A percentile compares a stretch with the other conserved stretches of the same genome.
These are phyloP conservation scores for Laupala kohalensis DNA, from an alignment of 1,140 invertebrate genomes.

Conservation along the genomic window DNA sequence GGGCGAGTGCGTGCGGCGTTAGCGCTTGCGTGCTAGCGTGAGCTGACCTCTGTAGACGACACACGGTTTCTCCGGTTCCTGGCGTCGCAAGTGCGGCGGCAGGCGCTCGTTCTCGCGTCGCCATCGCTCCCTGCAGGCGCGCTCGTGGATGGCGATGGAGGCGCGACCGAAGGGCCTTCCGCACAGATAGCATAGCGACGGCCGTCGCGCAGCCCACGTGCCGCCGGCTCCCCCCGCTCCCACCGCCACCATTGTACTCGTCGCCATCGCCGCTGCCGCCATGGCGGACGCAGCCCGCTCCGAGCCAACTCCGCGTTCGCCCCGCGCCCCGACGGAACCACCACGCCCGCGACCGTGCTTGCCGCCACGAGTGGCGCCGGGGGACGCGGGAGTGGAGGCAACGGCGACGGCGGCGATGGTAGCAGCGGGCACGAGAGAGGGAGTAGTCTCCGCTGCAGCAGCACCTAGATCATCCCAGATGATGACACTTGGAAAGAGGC, in stretches of 20 bases:
- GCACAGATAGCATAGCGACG: slow-evolving; percentile 56
- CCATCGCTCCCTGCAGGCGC: slow-evolving; percentile 65
- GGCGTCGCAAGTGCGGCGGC: slow-evolving; percentile 39
- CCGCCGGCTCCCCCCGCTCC: background rate
- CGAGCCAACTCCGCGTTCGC: slow-evolving; percentile 51
- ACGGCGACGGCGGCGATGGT: no score
- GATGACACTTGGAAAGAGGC: no score
- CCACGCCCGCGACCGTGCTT: no score
- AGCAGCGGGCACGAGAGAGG: no score
- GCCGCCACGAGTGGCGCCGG: no score
- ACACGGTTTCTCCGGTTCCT: slow-evolving; percentile 48
- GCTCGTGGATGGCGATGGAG: slow-evolving; percentile 60
- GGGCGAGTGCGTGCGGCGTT: background rate
- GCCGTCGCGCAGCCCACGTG: slow-evolving; percentile 18
- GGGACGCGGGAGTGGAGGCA: no score
- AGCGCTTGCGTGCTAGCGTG: background rate
- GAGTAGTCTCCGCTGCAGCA: no score
- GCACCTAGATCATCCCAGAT: no score
- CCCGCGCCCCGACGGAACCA: slow-evolving; percentile 51
- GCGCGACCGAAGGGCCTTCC: slow-evolving; percentile 56
- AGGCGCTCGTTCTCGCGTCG: slow-evolving; percentile 49
- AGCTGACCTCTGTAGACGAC: slow-evolving; percentile 36
- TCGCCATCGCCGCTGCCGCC: background rate
- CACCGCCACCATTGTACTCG: background rate
- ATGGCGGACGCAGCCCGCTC: slow-evolving; percentile 38